Base-by-base conservation (phyloP, 2,113 vertebrate genomes). In the Odontophorus gujanensis region DNA sequence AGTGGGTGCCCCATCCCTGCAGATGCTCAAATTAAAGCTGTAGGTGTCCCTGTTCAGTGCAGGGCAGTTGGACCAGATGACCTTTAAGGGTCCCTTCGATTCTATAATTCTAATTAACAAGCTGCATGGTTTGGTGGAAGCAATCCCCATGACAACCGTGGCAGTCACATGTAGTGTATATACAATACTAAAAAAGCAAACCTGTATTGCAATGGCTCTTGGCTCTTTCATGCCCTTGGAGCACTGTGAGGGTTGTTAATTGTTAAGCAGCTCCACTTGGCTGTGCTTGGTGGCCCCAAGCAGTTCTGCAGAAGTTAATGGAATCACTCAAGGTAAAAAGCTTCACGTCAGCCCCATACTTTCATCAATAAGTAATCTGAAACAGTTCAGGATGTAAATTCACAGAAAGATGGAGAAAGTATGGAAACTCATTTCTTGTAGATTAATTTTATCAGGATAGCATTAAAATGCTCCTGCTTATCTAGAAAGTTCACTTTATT, bases 301-400 rank as follows among this genome's bases (percentile, higher is more conserved):
- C 92, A 81, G 71, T 61, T 61, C 59, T 42, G 42, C 80, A 67
- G 50, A 93, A 92, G 53, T 36, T 81, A 81, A 77, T 40, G 61
- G 62, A 38, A 78, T 19, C 36, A 34, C 36, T 83, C 65, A n/a
- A 40, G 93, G 91, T 25, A n/a, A 86, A 38, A 87, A 85, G 43
- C 40, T 89, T 71, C 85, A 92, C 89, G 84, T 92, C 87, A 89
- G 7, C 69, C 48, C 74, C 47, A 76, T 62, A 43, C 85, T 81
- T 87, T 96, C 85, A 93, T 84, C 81, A 96, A 92, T 95, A 55
- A 96, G 84, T 96, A 96, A 96, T 89, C 85, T 61, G 89, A n/a
- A 66, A 66, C 48, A 51, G 86, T 81, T 91, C 62, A 45, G 91
- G 89, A 93, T 93, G 81, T 80, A 95, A 96, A 96, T 96, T 75